Evolutionary conservation across 2,113 vertebrate genomes (phyloP).

Genomic region (Nibea albiflora): DNA sequence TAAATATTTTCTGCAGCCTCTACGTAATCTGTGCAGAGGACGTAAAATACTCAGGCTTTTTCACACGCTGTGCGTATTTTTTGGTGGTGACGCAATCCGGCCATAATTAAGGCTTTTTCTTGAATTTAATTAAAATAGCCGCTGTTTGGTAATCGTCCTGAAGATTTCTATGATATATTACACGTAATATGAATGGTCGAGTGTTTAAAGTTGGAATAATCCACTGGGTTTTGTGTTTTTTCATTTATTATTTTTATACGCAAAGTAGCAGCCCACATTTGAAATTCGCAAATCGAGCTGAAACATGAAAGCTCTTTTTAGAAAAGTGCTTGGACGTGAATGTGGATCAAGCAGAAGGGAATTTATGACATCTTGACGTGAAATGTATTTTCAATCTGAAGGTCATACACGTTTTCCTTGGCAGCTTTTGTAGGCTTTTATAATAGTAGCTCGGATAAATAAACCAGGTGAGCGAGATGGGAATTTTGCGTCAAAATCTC

Average conservation of each 20-base stretch:
- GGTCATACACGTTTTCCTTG: neutral
- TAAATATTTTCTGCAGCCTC: neutral
- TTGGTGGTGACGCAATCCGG: conserved; percentile 21
- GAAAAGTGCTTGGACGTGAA: neutral
- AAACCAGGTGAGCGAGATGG: conserved; percentile 28
- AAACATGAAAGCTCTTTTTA: neutral
- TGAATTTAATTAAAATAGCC: conserved; percentile 34
- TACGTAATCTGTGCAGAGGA: conserved; percentile 6
- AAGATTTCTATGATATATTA: neutral
- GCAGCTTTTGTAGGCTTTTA: neutral
- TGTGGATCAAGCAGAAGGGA: neutral
- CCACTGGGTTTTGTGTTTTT: neutral
- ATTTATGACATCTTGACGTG: conserved; percentile 1
- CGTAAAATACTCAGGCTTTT: conserved; percentile 4
- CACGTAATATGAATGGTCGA: neutral
- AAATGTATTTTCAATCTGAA: conserved; percentile 36
- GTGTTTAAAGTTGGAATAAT: neutral
- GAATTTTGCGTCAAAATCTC: conserved; percentile 10
- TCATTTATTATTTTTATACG: neutral
- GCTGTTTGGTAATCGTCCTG: conserved; percentile 12
- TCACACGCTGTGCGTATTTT: conserved; percentile 20
- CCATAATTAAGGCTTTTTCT: neutral
- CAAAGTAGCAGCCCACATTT: neutral
- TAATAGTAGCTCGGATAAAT: conserved; percentile 22
- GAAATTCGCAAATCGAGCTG: neutral